A percentile compares a stretch with the other conserved stretches of the same genome.
Conservation (phyloP, 30 jellyfish, hydroid and myxozoan genomes). For the Catostylus mosaicus region DNA sequence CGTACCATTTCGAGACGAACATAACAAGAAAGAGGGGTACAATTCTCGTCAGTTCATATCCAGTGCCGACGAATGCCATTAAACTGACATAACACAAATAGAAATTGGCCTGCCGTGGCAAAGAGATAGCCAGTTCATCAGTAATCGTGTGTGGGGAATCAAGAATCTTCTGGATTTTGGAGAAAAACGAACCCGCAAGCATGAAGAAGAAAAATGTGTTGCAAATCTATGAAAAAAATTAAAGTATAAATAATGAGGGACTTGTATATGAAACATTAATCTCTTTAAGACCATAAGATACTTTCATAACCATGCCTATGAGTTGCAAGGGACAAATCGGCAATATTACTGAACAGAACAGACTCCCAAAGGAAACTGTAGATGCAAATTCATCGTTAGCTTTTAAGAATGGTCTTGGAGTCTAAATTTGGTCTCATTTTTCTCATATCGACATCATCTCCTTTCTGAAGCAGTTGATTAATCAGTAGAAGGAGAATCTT, state of each 20-base stretch:
- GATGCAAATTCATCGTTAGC: no score
- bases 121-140: conserved; percentile 68
- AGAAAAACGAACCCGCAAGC: conserved; percentile 84
- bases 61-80: conserved; percentile 80
- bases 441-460: no score
- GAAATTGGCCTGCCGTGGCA: conserved; percentile 93
- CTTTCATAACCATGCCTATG: no score
- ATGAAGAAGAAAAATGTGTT: conserved; percentile 93
- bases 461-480: no score
- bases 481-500: no score
- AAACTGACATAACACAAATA: conserved; percentile 76
- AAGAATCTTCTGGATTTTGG: conserved; percentile 45
- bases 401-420: no score
- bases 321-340: no score
- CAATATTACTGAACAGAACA: no score
- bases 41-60: conserved; percentile 76
- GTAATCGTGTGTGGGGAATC: conserved; percentile 73
- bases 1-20: conserved; percentile 3
- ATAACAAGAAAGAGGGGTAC: conserved; percentile 25
- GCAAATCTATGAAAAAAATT: conserved; percentile 68
- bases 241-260: conserved; percentile 7
- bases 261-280: no score
- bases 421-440: no score
- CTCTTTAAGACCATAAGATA: no score
- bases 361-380: no score